phyloP scores from a whole-genome alignment of 1,140 invertebrate species.

The Gryon sp. region DNA sequence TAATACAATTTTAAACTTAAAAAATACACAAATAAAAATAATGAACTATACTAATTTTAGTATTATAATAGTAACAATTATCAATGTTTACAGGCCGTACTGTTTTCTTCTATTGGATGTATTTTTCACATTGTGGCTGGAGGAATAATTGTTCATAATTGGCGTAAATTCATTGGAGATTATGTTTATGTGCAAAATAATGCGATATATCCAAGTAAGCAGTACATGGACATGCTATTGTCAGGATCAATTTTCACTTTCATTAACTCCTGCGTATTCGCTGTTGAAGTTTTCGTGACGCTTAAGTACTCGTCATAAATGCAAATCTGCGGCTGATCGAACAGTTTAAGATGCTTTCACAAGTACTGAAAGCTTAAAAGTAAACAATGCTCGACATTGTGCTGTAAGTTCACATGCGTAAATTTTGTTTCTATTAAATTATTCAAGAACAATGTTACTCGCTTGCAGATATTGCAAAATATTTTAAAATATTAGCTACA shows the following conservation, averaged over 20 bases:
- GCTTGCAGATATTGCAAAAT: no score
- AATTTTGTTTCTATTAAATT: no score
- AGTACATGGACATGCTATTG: constrained; percentile 82
- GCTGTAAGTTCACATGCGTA: not conserved
- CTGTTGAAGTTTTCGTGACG: constrained; percentile 80
- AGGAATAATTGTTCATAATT: constrained; percentile 82
- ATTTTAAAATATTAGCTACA: no score
- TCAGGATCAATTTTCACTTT: constrained; percentile 81
- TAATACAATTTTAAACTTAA: no score
- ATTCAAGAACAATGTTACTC: no score
- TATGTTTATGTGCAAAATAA: constrained; percentile 76
- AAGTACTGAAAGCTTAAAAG: constrained; percentile 19
- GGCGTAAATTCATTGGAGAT: constrained; percentile 73
- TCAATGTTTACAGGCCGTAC: constrained; percentile 76
- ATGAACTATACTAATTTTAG: not conserved
- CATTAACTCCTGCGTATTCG: constrained; percentile 79
- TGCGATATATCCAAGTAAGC: constrained; percentile 80
- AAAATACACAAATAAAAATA: no score
- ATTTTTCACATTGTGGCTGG: constrained; percentile 83
- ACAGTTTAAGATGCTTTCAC: constrained; percentile 19
- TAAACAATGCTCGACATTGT: constrained; percentile 7
- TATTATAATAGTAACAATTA: constrained; percentile 1
- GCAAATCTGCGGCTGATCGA: constrained; percentile 25
- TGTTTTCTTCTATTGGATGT: constrained; percentile 83
- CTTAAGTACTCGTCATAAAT: constrained; percentile 60